Conservation (phyloP, 2,888 invertebrate species). For the Serripes groenlandicus region DNA sequence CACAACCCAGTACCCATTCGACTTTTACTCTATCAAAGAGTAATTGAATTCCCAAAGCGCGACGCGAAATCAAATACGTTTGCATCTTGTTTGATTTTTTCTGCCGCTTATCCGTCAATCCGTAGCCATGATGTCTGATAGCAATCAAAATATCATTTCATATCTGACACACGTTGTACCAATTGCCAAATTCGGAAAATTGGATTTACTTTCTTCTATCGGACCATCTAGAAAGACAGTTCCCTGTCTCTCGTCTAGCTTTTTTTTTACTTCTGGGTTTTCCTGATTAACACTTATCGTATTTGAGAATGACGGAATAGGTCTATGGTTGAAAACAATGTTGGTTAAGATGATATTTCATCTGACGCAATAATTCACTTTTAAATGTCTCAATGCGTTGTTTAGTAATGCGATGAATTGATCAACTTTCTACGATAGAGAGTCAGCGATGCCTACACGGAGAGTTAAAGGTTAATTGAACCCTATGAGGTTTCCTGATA, state of each 20-base stretch:
- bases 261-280: slow-evolving; percentile 2
- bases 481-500: background rate
- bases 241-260: background rate
- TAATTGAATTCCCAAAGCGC: slow-evolving; percentile 59
- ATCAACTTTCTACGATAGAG: too few species aligned
- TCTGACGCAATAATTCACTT: too few species aligned
- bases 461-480: background rate
- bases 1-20: too few species aligned
- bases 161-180: slow-evolving; percentile 42
- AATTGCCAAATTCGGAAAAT: slow-evolving; percentile 53
- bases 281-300: background rate
- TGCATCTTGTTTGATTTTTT: slow-evolving; percentile 51
- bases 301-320: background rate
- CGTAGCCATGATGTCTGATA: slow-evolving; percentile 56
- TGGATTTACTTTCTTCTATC: slow-evolving; percentile 44
- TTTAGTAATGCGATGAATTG: too few species aligned
- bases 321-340: background rate
- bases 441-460: too few species aligned
- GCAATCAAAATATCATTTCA: slow-evolving; percentile 61
- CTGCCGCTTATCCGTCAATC: slow-evolving; percentile 53
- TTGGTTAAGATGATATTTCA: background rate
- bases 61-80: slow-evolving; percentile 32
- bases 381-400: too few species aligned
- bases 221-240: background rate
- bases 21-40: background rate